phyloP scores from a whole-genome alignment of 2,113 vertebrate species.

The Scalopus aquaticus region DNA sequence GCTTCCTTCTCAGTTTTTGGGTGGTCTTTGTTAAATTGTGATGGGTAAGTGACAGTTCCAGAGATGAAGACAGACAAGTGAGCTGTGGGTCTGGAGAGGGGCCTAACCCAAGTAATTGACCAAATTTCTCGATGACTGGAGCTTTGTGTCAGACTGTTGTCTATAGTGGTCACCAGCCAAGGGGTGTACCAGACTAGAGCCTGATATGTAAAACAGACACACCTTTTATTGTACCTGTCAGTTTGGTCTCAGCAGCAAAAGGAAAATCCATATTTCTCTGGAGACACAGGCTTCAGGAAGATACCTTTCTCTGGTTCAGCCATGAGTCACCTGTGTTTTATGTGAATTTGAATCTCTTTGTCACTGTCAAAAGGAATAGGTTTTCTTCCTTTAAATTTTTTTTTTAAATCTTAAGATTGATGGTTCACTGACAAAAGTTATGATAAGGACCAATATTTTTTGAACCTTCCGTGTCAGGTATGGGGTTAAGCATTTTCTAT shows the following conservation, averaged over 20 bases:
- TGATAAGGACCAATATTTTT: not conserved
- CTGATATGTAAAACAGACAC: not conserved
- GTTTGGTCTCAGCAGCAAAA: constrained; percentile 29
- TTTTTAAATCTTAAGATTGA: constrained; percentile 2
- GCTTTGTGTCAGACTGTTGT: not conserved
- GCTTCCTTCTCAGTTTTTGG: not conserved
- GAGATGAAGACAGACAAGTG: not conserved
- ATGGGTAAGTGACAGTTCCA: not conserved
- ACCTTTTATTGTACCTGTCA: constrained; percentile 26
- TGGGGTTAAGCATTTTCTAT: not conserved
- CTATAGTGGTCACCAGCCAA: not conserved
- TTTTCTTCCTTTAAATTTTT: not conserved
- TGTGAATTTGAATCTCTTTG: not conserved
- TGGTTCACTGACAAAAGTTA: not conserved
- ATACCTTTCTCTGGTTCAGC: fast-evolving
- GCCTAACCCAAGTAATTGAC: not conserved
- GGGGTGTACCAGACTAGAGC: not conserved
- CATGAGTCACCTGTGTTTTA: not conserved
- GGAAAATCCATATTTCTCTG: not conserved
- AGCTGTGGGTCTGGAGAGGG: not conserved
- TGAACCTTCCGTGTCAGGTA: not conserved
- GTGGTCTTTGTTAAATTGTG: not conserved
- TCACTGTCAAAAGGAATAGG: not conserved
- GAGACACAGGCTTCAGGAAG: not conserved
- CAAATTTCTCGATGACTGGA: not conserved